Evolutionary conservation across 2,888 invertebrate genomes (phyloP).

Genomic region (Pachydiplax longipennis): DNA sequence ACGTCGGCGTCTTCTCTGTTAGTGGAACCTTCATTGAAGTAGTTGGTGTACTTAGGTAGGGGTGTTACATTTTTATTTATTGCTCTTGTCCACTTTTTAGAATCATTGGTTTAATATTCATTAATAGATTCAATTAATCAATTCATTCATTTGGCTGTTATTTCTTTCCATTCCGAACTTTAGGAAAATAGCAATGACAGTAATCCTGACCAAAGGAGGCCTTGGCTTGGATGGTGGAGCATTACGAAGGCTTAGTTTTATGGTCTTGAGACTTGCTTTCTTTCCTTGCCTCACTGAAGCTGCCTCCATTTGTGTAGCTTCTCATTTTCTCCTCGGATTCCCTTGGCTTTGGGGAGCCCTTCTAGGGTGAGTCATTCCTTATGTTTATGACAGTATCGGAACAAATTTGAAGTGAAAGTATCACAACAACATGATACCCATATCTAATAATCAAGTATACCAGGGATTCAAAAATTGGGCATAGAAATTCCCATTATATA

Average conservation of each 20-base stretch:
- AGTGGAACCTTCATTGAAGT: conserved; percentile 60
- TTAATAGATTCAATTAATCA: no score
- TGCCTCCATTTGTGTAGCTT: conserved; percentile 61
- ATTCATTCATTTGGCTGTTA: not conserved
- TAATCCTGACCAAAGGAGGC: conserved; percentile 71
- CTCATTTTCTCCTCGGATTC: conserved; percentile 65
- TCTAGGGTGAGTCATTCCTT: conserved; percentile 60
- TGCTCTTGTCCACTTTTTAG: not conserved
- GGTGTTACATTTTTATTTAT: not conserved
- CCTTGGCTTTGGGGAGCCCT: conserved; percentile 69
- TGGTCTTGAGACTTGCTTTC: conserved; percentile 66
- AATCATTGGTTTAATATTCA: not conserved
- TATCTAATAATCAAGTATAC: no score
- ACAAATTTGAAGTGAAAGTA: no score
- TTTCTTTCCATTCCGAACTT: conserved; percentile 49
- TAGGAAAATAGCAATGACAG: conserved; percentile 69
- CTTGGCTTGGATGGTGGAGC: conserved; percentile 69
- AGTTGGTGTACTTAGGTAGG: conserved; percentile 63
- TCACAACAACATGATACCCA: no score
- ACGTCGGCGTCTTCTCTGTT: conserved; percentile 62
- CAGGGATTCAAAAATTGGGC: no score
- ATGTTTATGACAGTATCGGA: no score
- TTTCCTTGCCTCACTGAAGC: conserved; percentile 69
- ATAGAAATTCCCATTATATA: no score
- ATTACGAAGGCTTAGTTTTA: conserved; percentile 64